A percentile compares a stretch with the other conserved stretches of the same genome.
Evolutionary conservation across 1,140 invertebrate genomes (phyloP).

Genomic region (Aphaenogaster ashmeadi): DNA sequence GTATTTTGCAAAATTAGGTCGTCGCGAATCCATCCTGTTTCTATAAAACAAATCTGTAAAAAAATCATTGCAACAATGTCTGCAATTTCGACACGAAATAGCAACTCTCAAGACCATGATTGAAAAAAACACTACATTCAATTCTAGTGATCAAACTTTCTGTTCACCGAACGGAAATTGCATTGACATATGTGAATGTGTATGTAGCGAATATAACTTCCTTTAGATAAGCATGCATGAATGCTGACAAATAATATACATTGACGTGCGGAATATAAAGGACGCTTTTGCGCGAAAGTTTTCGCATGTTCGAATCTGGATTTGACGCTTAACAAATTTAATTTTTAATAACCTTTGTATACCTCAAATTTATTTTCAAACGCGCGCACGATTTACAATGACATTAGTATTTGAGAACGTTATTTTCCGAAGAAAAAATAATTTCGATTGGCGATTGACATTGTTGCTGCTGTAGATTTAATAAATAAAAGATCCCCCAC

Average conservation of each 20-base stretch:
- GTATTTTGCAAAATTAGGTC: conserved; percentile 40
- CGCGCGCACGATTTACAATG: background rate
- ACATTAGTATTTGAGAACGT: background rate
- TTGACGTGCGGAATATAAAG: conserved; percentile 36
- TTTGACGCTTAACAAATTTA: conserved; percentile 44
- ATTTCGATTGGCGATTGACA: background rate
- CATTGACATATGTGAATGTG: conserved; percentile 58
- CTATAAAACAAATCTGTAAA: conserved; percentile 57
- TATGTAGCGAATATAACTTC: conserved; percentile 61
- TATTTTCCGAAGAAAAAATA: background rate
- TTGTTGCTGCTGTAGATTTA: background rate
- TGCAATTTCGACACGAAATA: conserved; percentile 57
- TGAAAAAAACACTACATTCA: conserved; percentile 61
- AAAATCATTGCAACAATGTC: conserved; percentile 58
- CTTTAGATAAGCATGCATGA: conserved; percentile 66
- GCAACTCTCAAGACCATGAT: conserved; percentile 59
- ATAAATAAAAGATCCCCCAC: conserved; percentile 3
- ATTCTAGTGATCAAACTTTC: conserved; percentile 65
- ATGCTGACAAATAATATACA: conserved; percentile 52
- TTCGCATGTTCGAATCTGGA: conserved; percentile 41
- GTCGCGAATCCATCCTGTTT: conserved; percentile 25
- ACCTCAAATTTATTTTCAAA: conserved; percentile 13
- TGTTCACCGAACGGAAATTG: conserved; percentile 61
- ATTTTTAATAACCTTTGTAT: conserved; percentile 26
- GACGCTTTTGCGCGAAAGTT: conserved; percentile 33